Evolutionary conservation across 1,140 invertebrate genomes (phyloP), one percentile per base, ranked within the genome.

Genomic region (Sitobion miscanthi): DNA sequence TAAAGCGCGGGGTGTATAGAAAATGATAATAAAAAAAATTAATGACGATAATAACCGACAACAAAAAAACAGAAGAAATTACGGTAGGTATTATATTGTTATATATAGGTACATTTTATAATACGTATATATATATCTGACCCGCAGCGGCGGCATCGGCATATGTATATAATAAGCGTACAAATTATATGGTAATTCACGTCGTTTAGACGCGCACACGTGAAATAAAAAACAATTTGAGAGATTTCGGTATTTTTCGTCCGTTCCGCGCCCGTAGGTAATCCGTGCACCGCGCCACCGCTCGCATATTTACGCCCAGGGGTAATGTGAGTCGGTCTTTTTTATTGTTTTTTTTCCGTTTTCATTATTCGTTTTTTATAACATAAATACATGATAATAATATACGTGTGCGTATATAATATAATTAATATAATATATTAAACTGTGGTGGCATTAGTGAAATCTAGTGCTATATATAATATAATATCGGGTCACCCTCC

Each of bases 161-260:
- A 42, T 62, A 42, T 77, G 62, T 77, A 54, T 54, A 54, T 54
- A 54, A 90, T 90, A 62, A 54, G 87, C 87, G 35, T 23, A 69
- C 89, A 83, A 92, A 92, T 92, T 83, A 83, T 92, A 92, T 52
- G 90, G 69, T 92, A 83, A 92, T 83, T 92, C 90, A 83, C 90
- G 69, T 83, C 90, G 62, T 52, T 77, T 91, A 77, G 57, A 42
- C 35, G 90, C 49, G 90, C 90, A 69, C 89, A 90, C 89, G 89
- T 90, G 89, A 17, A 90, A 90, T 69, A 90, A 90, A 92, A 92
- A 92, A 92, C 90, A 83, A 92, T 92, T 92, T 92, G 25, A 90
- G 54, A 90, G 62, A 62, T 90, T 45, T 23, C 52, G 21, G 57
- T 45, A 42, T 90, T 90, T 86, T 86, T 86, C 38, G 88, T 57